Evolutionary conservation across 2,888 invertebrate species (phyloP), one percentile per base, ranked within the genome.

Genomic region (Cheilosia variabilis): DNA sequence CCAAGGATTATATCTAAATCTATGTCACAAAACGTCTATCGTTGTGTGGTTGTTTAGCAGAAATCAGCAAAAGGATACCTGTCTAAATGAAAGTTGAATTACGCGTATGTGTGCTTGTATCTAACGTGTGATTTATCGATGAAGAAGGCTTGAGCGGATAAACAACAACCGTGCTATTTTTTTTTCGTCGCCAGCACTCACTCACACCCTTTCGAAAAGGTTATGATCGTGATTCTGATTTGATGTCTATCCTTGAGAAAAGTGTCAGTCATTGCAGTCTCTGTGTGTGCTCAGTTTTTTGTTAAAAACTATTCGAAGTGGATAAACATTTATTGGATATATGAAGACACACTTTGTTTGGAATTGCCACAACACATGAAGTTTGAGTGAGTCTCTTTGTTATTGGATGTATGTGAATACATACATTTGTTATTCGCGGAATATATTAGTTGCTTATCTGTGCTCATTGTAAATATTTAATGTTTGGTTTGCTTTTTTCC

Each of bases 11-110:
- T 62, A 50, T 58, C 63, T 53, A 76, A 81, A 71, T 76, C 50
- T 65, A 69, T 75, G 75, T 50, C 58, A 53, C 45, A 58, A 37
- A 62, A 47, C 57, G 17, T 72, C 55, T 43, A 53, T 15, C 53
- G 43, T 66, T 75, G 79, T 69, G 69, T 73, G 73, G 68, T 65
- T 65, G 55, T 53, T 83, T 68, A 62, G 62, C 22, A 45, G 19
- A 83, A 73, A 78, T 78, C 78, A 27, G 53, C 41, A 68, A 66
- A 73, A 58, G 72, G 50, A 78, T 83, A 83, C 78, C 78, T 83
- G 72, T 57, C 57, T 72, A 57, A 83, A 68, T 66, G 37, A 50
- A 34, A 73, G 73, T 68, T 73, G 62, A 73, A 68, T 63, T 83
- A 63, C 63, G 55, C 22, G 62, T 52, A 62, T 73, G 63, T 69